Evolutionary conservation across 2,888 invertebrate species (phyloP), one percentile per base, ranked within the genome.

Genomic region (Amphipyra tragopoginis): DNA sequence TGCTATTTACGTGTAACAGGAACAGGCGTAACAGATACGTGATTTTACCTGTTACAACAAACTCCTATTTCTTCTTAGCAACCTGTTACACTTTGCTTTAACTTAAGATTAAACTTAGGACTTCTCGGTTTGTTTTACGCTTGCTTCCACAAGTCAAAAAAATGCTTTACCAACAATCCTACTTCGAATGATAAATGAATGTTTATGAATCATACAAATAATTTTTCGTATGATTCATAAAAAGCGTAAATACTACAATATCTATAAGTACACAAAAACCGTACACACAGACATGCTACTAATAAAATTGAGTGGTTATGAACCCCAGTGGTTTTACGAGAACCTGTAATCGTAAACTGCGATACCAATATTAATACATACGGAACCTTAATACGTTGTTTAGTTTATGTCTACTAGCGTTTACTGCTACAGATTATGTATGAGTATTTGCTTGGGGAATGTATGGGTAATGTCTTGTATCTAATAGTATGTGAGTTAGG

Each of bases 291-390:
- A 63, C 61, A 65, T 61, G 38, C 38, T 15, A 60, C 47, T 77
- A 82, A 82, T 77, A 80, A 77, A 72, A 85, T 82, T 75, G 72
- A 78, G 77, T 81, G 79, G 80, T 79, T 76, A 84, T 75, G 64
- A 71, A 72, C 57, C 57, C 57, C 58, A 55, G 42, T 47, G 40
- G 56, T 42, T 82, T 84, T 84, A 85, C 72, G 80, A 77, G 68
- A 70, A 78, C 61, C 72, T 72, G 75, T 79, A 73, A 79, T 69
- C 80, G 73, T 85, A 82, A 82, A 83, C 72, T 72, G 67, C 62
- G 47, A 74, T 70, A 70, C 58, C 67, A 65, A 77, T 83, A 84
- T 81, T 79, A 84, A 79, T 83, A 81, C 56, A 67, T 51, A 50
- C 50, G 42, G 42, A 54, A 50, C 48, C 61, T 39, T 57, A 71